Evolutionary conservation across 2,888 invertebrate genomes (phyloP), one percentile per base, ranked within the genome.

Genomic region (Phyllotreta striolata): DNA sequence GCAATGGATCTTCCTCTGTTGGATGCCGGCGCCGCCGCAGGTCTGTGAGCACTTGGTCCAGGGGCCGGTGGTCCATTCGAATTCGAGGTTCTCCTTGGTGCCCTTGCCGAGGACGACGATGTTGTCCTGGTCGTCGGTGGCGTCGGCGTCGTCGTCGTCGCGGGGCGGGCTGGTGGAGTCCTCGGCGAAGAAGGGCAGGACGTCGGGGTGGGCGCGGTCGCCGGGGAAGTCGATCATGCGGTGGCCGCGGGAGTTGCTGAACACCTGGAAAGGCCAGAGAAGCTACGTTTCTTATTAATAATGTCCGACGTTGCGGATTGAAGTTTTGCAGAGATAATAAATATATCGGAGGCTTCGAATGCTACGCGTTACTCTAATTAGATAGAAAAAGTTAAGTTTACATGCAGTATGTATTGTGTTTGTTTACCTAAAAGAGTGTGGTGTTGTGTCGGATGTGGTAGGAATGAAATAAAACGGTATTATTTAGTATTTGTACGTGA

Each of bases 21-120:
- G 85, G 68, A 85, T 85, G 1, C 94, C 95, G 59, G 86, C 86
- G 44, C 90, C 89, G 0, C 93, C 93, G 75, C 96, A 96, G 0
- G 88, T 88, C 70, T 91, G 90, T 1, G 91, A 92, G 78, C 96
- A 96, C 9, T 88, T 85, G 0, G 94, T 91, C 96, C 96, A 97
- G 7, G 91, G 89, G 0, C 91, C 90, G 8, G 90, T 87, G 76
- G 87, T 85, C 95, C 95, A 95, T 70, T 89, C 88, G 78, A 91
- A 93, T 73, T 88, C 83, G 70, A 89, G 75, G 74, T 85, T 82
- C 49, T 82, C 80, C 6, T 79, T 79, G 5, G 74, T 72, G 64
- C 81, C 83, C 73, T 80, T 81, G 4, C 81, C 82, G 6, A 83
- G 72, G 1, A 83, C 72, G 10, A 80, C 76, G 12, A 68, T 67